Evolutionary conservation across 1,140 invertebrate species (phyloP).

Genomic region (Epicauta chinensis): DNA sequence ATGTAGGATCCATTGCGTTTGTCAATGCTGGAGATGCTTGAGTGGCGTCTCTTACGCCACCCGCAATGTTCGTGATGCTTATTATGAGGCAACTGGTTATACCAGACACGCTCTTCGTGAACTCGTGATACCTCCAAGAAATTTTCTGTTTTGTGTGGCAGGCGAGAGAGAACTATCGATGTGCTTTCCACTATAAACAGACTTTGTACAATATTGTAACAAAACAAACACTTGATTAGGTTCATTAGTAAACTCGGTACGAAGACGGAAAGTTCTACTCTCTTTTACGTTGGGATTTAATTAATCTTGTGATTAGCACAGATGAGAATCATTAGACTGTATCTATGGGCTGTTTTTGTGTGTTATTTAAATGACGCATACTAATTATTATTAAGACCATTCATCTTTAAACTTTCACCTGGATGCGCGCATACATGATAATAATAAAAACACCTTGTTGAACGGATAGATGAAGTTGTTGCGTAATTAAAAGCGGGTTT

Average conservation of each 20-base stretch:
- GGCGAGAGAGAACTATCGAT: constrained; percentile 2
- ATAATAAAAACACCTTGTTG: constrained; percentile 6
- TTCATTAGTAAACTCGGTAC: constrained; percentile 9
- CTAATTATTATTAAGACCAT: too few relatives aligned
- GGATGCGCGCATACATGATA: too few relatives aligned
- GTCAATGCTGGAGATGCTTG: constrained; percentile 7
- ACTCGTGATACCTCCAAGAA: constrained; percentile 25
- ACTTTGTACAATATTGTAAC: not conserved
- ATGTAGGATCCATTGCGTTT: not conserved
- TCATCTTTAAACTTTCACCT: too few relatives aligned
- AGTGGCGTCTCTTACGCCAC: constrained; percentile 21
- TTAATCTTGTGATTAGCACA: too few relatives aligned
- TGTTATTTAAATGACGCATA: too few relatives aligned
- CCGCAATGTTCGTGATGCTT: constrained; percentile 28
- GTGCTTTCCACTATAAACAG: constrained; percentile 9
- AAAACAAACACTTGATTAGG: constrained; percentile 13
- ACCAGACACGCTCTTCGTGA: constrained; percentile 28
- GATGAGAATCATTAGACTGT: too few relatives aligned
- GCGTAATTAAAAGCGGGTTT: too few relatives aligned
- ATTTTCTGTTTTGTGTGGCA: constrained; percentile 1
- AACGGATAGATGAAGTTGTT: not conserved
- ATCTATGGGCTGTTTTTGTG: too few relatives aligned
- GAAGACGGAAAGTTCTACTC: too few relatives aligned
- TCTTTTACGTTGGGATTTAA: too few relatives aligned
- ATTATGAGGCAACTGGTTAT: constrained; percentile 25